These are phyloP conservation scores for Ctenodactylus gundi DNA, from an alignment of 2,113 vertebrate genomes.

Conservation along the genomic window DNA sequence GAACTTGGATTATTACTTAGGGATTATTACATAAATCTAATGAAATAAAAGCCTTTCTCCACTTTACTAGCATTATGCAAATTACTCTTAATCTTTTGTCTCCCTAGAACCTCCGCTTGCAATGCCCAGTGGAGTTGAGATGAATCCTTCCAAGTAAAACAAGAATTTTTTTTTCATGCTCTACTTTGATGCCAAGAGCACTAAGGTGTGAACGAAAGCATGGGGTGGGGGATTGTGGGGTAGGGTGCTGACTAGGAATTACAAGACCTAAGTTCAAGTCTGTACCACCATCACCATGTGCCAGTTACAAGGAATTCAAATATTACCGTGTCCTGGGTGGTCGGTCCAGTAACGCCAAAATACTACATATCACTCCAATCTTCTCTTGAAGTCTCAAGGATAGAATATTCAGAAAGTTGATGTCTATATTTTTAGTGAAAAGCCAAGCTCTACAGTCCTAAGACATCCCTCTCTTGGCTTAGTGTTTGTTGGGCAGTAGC, in stretches of 20 bases:
- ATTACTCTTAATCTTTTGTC: neutral
- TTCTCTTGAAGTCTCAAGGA: neutral
- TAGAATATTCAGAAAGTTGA: neutral
- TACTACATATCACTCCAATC: neutral
- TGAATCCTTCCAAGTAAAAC: constrained; percentile 10
- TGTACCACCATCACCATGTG: neutral
- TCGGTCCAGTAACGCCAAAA: neutral
- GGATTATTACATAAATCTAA: constrained; percentile 43
- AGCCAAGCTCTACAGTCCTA: neutral
- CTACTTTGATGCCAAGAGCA: neutral
- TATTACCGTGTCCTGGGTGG: neutral
- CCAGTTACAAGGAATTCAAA: neutral
- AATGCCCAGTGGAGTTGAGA: neutral
- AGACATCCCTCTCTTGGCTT: neutral
- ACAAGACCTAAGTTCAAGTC: neutral
- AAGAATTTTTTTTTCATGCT: neutral
- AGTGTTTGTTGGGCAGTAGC: neutral
- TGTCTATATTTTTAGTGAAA: neutral
- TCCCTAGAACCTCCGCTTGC: neutral
- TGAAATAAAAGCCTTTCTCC: constrained; percentile 25
- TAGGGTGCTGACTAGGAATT: neutral
- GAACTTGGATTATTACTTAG: neutral
- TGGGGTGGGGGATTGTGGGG: neutral
- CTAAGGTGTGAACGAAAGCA: neutral
- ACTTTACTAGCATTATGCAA: constrained; percentile 12